A percentile compares a stretch with the other conserved stretches of the same genome.
phyloP scores from a whole-genome alignment of 2,888 invertebrate species.

The Hofmannophila pseudospretella region DNA sequence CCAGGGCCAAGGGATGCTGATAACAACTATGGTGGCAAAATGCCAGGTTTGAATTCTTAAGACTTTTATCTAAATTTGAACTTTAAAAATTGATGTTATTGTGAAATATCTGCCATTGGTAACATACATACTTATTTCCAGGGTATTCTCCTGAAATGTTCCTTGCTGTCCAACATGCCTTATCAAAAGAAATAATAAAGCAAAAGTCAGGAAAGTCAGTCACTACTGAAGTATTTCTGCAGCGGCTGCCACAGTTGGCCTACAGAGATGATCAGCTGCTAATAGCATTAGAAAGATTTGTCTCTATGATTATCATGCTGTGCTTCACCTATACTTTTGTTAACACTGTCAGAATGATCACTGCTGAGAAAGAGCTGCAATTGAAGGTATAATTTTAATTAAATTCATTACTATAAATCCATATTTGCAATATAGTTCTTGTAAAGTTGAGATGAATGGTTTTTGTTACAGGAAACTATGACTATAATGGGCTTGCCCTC shows the following conservation, averaged over 20 bases:
- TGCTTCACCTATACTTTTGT: constrained; percentile 90
- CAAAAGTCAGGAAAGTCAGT: constrained; percentile 48
- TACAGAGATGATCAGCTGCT: constrained; percentile 84
- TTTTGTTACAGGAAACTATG: constrained; percentile 87
- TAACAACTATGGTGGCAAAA: constrained; percentile 62
- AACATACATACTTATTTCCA: too few species aligned
- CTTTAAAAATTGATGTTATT: too few species aligned
- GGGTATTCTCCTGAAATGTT: constrained; percentile 69
- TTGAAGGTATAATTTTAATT: constrained; percentile 77
- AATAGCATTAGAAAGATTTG: constrained; percentile 81
- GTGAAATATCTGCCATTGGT: too few species aligned
- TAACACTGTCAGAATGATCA: constrained; percentile 86
- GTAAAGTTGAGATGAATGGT: too few species aligned
- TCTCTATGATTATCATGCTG: constrained; percentile 88
- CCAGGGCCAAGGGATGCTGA: constrained; percentile 82
- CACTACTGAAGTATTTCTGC: constrained; percentile 68
- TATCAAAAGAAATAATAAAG: constrained; percentile 63
- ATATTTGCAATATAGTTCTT: too few species aligned
- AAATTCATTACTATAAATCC: not conserved
- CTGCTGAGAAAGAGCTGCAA: constrained; percentile 86
- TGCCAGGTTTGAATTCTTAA: constrained; percentile 70
- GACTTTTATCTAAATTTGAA: constrained; percentile 16
- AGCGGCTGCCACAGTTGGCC: constrained; percentile 84
- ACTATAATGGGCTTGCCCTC: constrained; percentile 93
- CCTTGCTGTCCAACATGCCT: constrained; percentile 59